phyloP scores from a whole-genome alignment of 2,113 vertebrate species.

The Boulengeromyrus knoepffleri region DNA sequence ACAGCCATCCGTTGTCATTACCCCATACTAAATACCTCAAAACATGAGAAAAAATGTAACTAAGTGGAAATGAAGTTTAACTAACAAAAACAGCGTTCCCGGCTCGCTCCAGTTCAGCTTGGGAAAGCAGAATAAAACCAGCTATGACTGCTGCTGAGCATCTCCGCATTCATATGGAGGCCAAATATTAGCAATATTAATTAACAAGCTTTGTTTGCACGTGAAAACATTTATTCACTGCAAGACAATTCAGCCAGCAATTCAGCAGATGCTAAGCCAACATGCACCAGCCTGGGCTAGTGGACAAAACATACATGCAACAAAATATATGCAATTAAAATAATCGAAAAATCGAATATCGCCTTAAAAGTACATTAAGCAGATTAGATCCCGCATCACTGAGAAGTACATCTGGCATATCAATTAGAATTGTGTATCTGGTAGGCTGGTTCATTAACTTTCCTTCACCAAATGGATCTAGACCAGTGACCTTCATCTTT shows the following conservation, averaged over 20 bases:
- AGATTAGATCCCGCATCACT: background rate
- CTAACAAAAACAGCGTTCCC: background rate
- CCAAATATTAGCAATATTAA: background rate
- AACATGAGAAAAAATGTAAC: background rate
- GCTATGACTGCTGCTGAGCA: background rate
- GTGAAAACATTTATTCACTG: background rate
- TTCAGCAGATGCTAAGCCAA: no score
- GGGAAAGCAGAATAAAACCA: background rate
- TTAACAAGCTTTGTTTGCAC: background rate
- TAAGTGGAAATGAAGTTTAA: background rate
- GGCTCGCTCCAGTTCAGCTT: background rate
- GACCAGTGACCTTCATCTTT: background rate
- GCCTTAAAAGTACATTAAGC: background rate
- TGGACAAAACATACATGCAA: background rate
- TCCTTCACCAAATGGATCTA: no score
- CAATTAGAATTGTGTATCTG: no score
- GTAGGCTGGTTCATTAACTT: no score
- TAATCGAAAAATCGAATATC: background rate
- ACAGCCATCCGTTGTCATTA: background rate
- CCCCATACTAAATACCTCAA: background rate
- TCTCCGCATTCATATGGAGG: no score
- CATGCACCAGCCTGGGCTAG: background rate
- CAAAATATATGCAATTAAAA: background rate
- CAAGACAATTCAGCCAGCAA: background rate
- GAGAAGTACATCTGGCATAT: no score